Evolutionary conservation across 2,797 vertebrate genomes (phyloP), one percentile per base, ranked within the genome.

Genomic region (Rhincodon typus): DNA sequence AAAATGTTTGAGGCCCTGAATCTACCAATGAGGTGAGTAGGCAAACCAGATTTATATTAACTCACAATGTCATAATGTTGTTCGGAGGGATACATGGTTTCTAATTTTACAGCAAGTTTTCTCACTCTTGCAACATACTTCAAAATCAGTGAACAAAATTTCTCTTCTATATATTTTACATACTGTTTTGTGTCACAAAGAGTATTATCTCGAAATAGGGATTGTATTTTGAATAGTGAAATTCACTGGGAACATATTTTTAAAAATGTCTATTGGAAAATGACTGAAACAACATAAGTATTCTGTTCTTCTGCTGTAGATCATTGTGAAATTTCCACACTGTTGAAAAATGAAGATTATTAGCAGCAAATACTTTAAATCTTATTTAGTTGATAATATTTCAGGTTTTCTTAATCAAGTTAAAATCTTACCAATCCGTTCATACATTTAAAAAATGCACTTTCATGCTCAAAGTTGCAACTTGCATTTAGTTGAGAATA

Each of bases 1-100:
- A 99, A 98, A 98, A 98, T 99, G 98, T 98, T 99, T 96, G 99
- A 99, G 96, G 98, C 98, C 0, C 96, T 99, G 96, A 99, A 99
- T 96, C 97, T 99, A 77, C 99, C 99, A 5, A 87, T 99, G 96
- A 98, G 98, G 99, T 99, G 97, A 98, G 96, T 96, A 74, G 95
- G 7, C 21, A 69, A 69, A 62, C 53, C 8, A 17, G 27, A 74
- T 50, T 77, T 57, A 6, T 57, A 1, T 4, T 53, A 10, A 34
- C n/a, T 38, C 27, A 17, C 10, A 6, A 1, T n/a, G 66, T 93
- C 34, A 66, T 34, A 67, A 67, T 93, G n/a, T 67, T 53, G 30
- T 34, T n/a, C 0, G 62, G 2, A 38, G n/a, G 8, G 21, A 23
- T n/a, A 67, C n/a, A 8, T 66, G 10, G 19, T 62, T 67, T 66